These are phyloP conservation scores for Macrophya alboannulata DNA, from an alignment of 2,888 invertebrate species.

Conservation along the genomic window DNA sequence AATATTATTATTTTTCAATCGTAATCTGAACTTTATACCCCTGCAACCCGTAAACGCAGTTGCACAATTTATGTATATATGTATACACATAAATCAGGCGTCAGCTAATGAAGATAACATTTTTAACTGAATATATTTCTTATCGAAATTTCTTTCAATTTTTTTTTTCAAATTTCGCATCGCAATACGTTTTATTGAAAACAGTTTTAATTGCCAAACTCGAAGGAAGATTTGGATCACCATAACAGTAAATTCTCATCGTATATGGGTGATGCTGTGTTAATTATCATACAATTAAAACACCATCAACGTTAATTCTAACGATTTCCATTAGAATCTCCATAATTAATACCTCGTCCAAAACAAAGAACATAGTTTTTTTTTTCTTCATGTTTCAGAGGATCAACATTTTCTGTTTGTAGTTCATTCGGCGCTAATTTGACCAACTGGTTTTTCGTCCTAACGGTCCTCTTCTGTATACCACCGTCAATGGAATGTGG, in stretches of 20 bases:
- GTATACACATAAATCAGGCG: not conserved
- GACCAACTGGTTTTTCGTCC: not conserved
- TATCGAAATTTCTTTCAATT: not conserved
- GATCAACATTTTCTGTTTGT: not conserved
- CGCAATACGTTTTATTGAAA: not conserved
- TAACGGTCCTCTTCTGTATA: not conserved
- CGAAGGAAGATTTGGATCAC: not conserved
- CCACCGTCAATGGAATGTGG: slow-evolving; percentile 1
- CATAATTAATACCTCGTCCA: not conserved
- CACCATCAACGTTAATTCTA: not conserved
- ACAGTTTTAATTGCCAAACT: not conserved
- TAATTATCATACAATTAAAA: not conserved
- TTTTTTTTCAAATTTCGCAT: not conserved
- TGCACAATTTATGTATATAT: not conserved
- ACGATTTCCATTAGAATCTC: not conserved
- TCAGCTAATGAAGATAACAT: not conserved
- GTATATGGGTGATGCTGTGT: not conserved
- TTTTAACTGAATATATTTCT: not conserved
- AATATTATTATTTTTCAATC: not conserved
- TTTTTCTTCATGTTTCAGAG: no score
- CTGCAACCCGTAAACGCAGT: not conserved
- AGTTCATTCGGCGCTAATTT: not conserved
- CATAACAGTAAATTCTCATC: not conserved
- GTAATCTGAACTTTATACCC: slow-evolving; percentile 58
- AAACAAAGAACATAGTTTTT: no score